Base-by-base conservation (phyloP, 2,113 vertebrate genomes). In the Leptocoma aspasia region DNA sequence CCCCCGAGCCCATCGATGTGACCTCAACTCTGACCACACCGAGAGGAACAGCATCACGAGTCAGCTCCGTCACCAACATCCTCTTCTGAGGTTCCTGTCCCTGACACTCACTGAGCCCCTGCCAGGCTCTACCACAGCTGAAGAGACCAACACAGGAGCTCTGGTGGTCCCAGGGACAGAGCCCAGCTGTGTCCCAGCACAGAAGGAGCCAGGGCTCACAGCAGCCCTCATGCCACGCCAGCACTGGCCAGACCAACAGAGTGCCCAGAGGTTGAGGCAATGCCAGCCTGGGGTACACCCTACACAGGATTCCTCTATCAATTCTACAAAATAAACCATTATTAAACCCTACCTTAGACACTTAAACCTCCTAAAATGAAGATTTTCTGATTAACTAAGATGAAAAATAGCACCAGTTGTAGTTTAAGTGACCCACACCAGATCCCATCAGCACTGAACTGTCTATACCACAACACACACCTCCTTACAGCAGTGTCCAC, bases 381-480 rank as follows among this genome's bases (percentile, higher is more conserved):
- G 68, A 47, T 26, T 57, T 76, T 13, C 44, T 6, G 19, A 47
- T 37, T 8, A 79, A 35, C 20, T 8, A 27, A 33, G 28, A 49
- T 2, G 6, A 53, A 60, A 76, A 84, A 27, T 1, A 61, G 22
- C 1, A 8, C 17, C 15, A n/a, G 10, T 10, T 49, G 45, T 22
- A 72, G 42, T 39, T 57, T 7, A 12, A 76, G 35, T 5, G n/a
- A 28, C 7, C 35, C 2, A 2, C 4, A 30, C 17, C n/a, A 30
- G n/a, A 19, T n/a, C 60, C 41, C 0, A 0, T 5, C 24, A 82
- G 42, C 53, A 37, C 21, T 2, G 10, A 65, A 8, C 28, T 10
- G 7, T 9, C 11, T 1, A 2, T 1, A 52, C 4, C 88, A 64
- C 13, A 5, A 19, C 11, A 42, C 21, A 26, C 22, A 35, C 1